Evolutionary conservation across 2,888 invertebrate species (phyloP).

Genomic region (Chymomyza procnemis): DNA sequence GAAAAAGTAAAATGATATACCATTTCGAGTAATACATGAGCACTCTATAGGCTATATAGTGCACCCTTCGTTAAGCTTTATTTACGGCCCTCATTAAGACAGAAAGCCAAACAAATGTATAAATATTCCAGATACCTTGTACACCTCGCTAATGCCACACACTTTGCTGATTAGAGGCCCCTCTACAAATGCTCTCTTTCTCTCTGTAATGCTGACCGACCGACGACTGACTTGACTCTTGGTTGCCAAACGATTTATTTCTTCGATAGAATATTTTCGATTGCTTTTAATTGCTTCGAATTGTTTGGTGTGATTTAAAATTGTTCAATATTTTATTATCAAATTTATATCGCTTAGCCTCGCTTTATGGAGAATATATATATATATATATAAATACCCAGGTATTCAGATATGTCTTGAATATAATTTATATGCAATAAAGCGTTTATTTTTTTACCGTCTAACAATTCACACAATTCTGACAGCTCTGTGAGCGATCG

Average conservation of each 20-base stretch:
- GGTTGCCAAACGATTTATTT: conserved; percentile 34
- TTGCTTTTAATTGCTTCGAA: conserved; percentile 73
- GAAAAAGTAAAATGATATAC: neutral
- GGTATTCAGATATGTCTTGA: neutral
- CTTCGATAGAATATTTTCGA: conserved; percentile 63
- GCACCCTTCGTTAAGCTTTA: neutral
- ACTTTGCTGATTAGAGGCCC: conserved; percentile 39
- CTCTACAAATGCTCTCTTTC: no score
- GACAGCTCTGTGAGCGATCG: neutral
- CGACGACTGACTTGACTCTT: no score
- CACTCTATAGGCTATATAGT: neutral
- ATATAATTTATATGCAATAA: neutral
- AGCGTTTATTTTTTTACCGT: neutral
- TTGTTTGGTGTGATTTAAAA: conserved; percentile 74
- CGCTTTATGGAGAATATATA: conserved; percentile 11
- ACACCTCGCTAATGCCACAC: conserved; percentile 11
- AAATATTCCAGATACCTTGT: conserved; percentile 50
- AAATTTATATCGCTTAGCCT: conserved; percentile 57
- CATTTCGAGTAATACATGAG: neutral
- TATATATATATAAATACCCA: no score
- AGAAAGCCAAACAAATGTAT: conserved; percentile 22
- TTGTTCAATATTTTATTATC: conserved; percentile 64
- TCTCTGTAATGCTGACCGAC: neutral
- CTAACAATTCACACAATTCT: conserved; percentile 2
- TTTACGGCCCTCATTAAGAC: neutral